Base-by-base conservation (phyloP, 2,888 invertebrate species). In the Orchestes rusci region DNA sequence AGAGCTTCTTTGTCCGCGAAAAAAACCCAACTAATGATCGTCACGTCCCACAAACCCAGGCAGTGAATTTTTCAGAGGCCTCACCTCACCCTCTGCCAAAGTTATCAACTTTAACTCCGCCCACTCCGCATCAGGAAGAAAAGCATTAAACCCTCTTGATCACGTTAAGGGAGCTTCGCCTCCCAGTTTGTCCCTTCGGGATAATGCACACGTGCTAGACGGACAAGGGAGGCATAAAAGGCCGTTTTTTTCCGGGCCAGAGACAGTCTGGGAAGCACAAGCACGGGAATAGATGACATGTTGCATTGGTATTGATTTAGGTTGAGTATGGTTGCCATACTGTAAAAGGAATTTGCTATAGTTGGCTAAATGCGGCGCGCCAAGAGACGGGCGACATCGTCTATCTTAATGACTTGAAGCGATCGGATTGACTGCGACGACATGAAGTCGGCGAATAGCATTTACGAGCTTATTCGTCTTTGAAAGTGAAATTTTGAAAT, bases 71-170 rank as follows among this genome's bases (percentile, higher is more conserved):
- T 46, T 46, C 36, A 42, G 42, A n/a, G n/a, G n/a, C n/a, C n/a
- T n/a, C n/a, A n/a, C n/a, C n/a, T n/a, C n/a, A n/a, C n/a, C n/a
- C n/a, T n/a, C n/a, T n/a, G n/a, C n/a, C n/a, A n/a, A n/a, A n/a
- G n/a, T n/a, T n/a, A n/a, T n/a, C n/a, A n/a, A 45, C 39, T 45
- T 45, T 45, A 45, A 45, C 45, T 38, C 45, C 45, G 39, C 45
- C 31, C 10, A 31, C 12, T 7, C 38, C 30, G 31, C 36, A 36
- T 35, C 40, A 32, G 44, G 18, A 33, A 39, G 35, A 36, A 38
- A 36, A 31, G 44, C 45, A 39, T 31, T 39, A 45, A 45, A 40
- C 45, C 45, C 45, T 45, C 45, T 45, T 40, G 45, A 45, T 45
- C 35, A 34, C 45, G 45, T 45, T 45, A 45, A 39, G 39, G 39